Evolutionary conservation across 2,797 vertebrate genomes (phyloP), one percentile per base, ranked within the genome.

Genomic region (Sarcophilus harrisii): DNA sequence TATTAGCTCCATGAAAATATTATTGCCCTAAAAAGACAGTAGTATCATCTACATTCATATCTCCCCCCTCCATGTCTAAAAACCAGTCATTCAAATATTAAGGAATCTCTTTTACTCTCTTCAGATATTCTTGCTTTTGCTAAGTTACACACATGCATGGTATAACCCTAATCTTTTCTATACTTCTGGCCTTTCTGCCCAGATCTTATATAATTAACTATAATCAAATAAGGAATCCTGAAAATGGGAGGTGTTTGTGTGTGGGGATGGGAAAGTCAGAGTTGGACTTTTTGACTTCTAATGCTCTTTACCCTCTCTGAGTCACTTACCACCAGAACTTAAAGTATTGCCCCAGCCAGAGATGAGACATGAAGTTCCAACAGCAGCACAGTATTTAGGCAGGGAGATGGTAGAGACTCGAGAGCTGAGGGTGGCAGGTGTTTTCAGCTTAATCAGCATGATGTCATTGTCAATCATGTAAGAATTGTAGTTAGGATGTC

Each of bases 291-390:
- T 24, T 49, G 38, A 59, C 14, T 4, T 27, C 58, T 38, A 9
- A 24, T 0, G 0, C 18, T 49, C 1, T 55, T 91, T 94, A 94
- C 21, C 5, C 27, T 0, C 16, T 62, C 32, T 28, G 21, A 16
- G 28, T 55, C n/a, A 98, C 97, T 98, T 73, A 98, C 97, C 0
- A 28, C 97, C 97, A 11, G 0, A 12, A 14, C 96, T 98, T 30
- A 90, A 11, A 2, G 94, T 94, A 60, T 98, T 98, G 4, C 97
- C 98, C 98, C 98, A 98, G 81, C 98, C 98, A 32, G 98, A 98
- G 93, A 98, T 96, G 60, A 97, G 96, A 32, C 98, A 98, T 18
- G 62, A 3, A 52, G 97, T 95, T 14, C 97, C 98, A 13, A 21
- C 14, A 2, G 21, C 0, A 0, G 95, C 93, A 29, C 98, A 98